Base-by-base conservation (phyloP, 1,140 invertebrate species). In the Ceratina japonica region DNA sequence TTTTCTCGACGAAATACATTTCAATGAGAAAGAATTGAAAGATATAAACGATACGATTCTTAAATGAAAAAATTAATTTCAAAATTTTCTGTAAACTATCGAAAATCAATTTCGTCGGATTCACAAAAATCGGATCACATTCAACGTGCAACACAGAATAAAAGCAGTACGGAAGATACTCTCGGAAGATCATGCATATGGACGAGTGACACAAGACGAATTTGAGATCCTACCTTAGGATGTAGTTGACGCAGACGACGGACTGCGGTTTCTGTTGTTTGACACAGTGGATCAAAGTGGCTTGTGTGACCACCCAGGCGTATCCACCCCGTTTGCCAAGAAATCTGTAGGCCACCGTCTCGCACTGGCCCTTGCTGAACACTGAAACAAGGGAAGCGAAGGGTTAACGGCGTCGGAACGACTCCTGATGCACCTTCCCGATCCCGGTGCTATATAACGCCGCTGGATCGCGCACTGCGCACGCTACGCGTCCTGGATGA, bases 231-330 rank as follows among this genome's bases (percentile, higher is more conserved):
- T 95, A 98, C 98, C 98, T 99, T 90, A 98, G 94, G 83, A 98
- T 95, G 94, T 97, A 98, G 92, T 98, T 98, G 62, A 99, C 96
- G 92, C 98, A 99, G 63, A 99, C 97, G 62, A 99, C 96, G 91
- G 96, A 98, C 87, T 97, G 95, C 0, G 98, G 97, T 90, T 98
- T 98, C 80, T 96, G 95, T 52, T 95, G 95, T 88, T 97, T 97
- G 72, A 89, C 90, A 93, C 96, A 97, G 86, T 97, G 96, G 89
- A 98, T 97, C 82, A 98, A 93, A 1, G 98, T 98, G 44, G 97
- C 97, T 92, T 98, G 97, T 8, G 97, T 98, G 44, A 98, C 94
- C 0, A 99, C 95, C 98, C 98, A 99, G 56, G 96, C 96, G 93
- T 96, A 98, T 20, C 98, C 98, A 13, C 98, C 98, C 63, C 94